These are phyloP conservation scores for Aphelenchoides avenae DNA, from an alignment of 1,140 invertebrate species.

Conservation along the genomic window DNA sequence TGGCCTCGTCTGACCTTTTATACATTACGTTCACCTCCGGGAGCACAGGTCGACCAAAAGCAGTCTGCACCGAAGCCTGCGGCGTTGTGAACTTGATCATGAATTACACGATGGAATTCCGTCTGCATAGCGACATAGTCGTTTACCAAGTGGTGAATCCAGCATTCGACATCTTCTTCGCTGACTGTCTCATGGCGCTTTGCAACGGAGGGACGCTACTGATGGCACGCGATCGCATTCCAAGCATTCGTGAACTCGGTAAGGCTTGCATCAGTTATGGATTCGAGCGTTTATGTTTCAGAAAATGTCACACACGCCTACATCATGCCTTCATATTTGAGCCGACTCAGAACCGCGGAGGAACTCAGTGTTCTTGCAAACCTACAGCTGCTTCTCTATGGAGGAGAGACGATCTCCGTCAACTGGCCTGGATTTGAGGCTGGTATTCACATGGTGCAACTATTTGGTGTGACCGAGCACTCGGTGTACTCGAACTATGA, in stretches of 20 bases:
- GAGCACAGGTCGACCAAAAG: constrained; percentile 25
- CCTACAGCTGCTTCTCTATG: constrained; percentile 18
- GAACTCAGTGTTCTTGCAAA: constrained; percentile 10
- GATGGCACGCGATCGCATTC: constrained; percentile 14
- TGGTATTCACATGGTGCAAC: constrained; percentile 9
- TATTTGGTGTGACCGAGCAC: constrained; percentile 38
- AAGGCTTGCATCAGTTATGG: neutral
- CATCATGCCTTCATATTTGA: constrained; percentile 33
- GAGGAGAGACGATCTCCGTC: constrained; percentile 20
- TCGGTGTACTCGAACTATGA: constrained; percentile 32
- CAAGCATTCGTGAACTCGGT: constrained; percentile 14
- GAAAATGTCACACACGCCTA: constrained; percentile 28
- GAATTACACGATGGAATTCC: constrained; percentile 18
- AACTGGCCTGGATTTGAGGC: constrained; percentile 9
- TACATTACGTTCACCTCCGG: constrained; percentile 31
- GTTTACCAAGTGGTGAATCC: constrained; percentile 37
- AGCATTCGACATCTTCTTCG: constrained; percentile 38
- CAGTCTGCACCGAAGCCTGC: constrained; percentile 2
- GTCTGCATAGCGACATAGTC: neutral
- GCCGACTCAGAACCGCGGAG: constrained; percentile 1
- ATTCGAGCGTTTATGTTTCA: constrained; percentile 4
- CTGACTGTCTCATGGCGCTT: constrained; percentile 8
- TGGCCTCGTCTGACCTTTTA: neutral
- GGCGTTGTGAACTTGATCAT: constrained; percentile 21
- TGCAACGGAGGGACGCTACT: constrained; percentile 10